Evolutionary conservation across 2,888 invertebrate species (phyloP), one percentile per base, ranked within the genome.

Genomic region (Biston betularia): DNA sequence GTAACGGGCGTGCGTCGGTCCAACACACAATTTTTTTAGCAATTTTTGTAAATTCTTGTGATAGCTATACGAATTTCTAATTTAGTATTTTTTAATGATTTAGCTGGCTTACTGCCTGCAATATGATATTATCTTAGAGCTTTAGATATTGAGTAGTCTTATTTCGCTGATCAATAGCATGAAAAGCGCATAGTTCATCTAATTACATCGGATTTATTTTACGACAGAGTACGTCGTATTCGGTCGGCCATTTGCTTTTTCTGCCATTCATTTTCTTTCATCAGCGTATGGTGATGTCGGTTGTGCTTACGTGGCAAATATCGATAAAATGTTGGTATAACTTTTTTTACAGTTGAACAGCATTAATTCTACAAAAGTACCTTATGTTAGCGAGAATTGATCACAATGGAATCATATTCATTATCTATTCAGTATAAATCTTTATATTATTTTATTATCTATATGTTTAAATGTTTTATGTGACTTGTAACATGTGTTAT

Each of bases 131-230:
- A 81, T 86, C 79, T 84, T 77, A 84, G 77, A 87, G 86, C 80
- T 88, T 89, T 89, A 84, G 75, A 79, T 76, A 83, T 81, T 85
- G 81, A 75, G 80, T 84, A 89, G 84, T 89, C 91, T 92, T 94
- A 93, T 94, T 94, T 93, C 91, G 91, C 93, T 93, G 92, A 86
- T 93, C 93, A 91, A 94, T 81, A 88, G 88, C 92, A 93, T 94
- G 89, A 93, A 94, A 89, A 93, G 93, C 89, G 94, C 94, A 94
- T 95, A 85, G 89, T 90, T 94, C 94, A 94, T 95, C 88, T 84
- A 91, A 94, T 94, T 92, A 94, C 90, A 93, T 94, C 89, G 94
- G 94, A 94, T 94, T 93, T 88, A 89, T 86, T 82, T 83, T 85
- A 81, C 87, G 85, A 86, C 86, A 86, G 81, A 85, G 87, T 87